Evolutionary conservation across 2,888 invertebrate genomes (phyloP), one percentile per base, ranked within the genome.

Genomic region (Tromatobia lineatoria): DNA sequence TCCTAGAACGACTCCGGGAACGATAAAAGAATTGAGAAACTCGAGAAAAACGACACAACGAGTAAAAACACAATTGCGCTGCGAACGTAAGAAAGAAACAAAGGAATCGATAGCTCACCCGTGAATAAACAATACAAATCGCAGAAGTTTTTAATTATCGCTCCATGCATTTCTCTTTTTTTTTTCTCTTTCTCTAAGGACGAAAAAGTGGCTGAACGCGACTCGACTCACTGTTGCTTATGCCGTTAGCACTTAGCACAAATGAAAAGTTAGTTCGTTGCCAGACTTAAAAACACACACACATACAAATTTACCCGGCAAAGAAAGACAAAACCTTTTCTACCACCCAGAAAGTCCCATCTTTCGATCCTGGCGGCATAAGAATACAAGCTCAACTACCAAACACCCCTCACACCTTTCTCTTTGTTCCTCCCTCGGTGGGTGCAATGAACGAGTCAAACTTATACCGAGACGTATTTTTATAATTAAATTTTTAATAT

Each of bases 401-500:
- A n/a, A 34, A 45, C 23, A 23, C 29, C 15, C 42, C 11, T 73
- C 52, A 23, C 66, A 34, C n/a, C 45, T 25, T 54, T 69, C 34
- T 47, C 67, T 52, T 77, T 71, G 59, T 70, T 54, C 50, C 47
- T 50, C 34, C 38, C 57, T 15, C 23, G 23, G 13, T 23, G 20
- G 11, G 34, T 15, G 45, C 66, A 42, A 8, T 47, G 20, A 57
- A 66, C 52, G 74, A 82, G 50, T 80, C 85, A 73, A 80, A 80
- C 82, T 85, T 80, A 67, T 79, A 67, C 74, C 86, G 47, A 82
- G 79, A 82, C 77, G 86, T 89, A 88, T 88, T 90, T 88, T 88
- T 86, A 87, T 89, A 87, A 91, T 91, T 90, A 90, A 90, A 90
- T 90, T 89, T 89, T 90, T 91, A 89, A 90, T 91, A 89, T 88